Base-by-base conservation (phyloP, 2,797 vertebrate species). In the Urosaurus nigricauda region DNA sequence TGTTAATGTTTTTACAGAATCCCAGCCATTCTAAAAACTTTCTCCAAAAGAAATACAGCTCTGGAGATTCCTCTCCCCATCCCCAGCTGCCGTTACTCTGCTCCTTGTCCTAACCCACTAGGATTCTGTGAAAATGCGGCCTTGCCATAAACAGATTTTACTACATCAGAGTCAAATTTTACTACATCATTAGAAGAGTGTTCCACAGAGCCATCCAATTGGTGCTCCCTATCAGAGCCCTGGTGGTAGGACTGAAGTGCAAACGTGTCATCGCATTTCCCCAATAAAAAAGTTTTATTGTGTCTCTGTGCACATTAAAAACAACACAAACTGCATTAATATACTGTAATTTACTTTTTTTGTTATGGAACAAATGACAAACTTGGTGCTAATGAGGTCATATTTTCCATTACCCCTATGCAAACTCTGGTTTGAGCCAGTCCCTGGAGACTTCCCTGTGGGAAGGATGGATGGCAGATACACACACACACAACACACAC, bases 101-200 rank as follows among this genome's bases (percentile, higher is more conserved):
- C 32, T 92, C 86, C 32, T 37, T 89, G 56, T 13, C 93, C 93
- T 91, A 93, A 91, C 90, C 92, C 63, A 78, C 95, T 93, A 95
- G 95, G 93, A 96, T 93, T 92, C 95, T 95, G 94, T 96, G 96
- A 96, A 97, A 97, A 94, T 95, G 87, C 94, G 94, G 95, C 90
- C 95, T 97, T 94, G 93, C 95, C 92, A 97, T 97, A 97, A 97
- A 97, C 97, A 96, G 96, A 97, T 96, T 97, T 97, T 97, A 97
- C 96, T 97, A 96, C 97, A 97, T 97, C 96, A 97, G 97, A 96
- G 96, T 97, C 96, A 97, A 97, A 97, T 97, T 97, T 97, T 97
- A 97, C 95, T 94, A 91, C 95, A 97, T 97, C 96, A 97, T 97
- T 97, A 97, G 94, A 89, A 88, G 94, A 95, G 94, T 88, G 95